Percentiles rank a stretch among this genome's conserved stretches.
Evolutionary conservation across 2,113 vertebrate genomes (phyloP).

Genomic region (Cinclus cinclus): DNA sequence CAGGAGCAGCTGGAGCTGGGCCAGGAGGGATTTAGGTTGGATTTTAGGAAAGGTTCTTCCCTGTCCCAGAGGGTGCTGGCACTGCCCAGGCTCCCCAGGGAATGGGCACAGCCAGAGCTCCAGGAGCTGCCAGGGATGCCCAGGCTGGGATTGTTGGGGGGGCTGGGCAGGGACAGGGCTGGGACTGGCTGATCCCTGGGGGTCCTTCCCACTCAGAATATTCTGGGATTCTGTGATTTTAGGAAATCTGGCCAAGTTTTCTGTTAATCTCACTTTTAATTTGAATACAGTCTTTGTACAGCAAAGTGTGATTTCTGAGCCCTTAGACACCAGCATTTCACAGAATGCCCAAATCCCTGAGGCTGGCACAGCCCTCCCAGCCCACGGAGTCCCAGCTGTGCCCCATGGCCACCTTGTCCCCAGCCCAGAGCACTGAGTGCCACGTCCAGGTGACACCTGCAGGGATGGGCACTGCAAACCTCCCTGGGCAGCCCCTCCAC

Average conservation of each 20-base stretch:
- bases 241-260: neutral
- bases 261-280: neutral
- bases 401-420: neutral
- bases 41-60: neutral
- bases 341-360: neutral
- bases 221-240: fast-evolving
- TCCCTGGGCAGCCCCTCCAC: neutral
- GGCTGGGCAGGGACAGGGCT: neutral
- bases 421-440: neutral
- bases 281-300: neutral
- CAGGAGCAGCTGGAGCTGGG: fast-evolving
- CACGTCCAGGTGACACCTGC: neutral
- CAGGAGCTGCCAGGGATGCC: neutral
- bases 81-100: neutral
- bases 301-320: neutral
- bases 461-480: neutral
- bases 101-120: neutral
- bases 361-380: neutral
- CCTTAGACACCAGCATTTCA: neutral
- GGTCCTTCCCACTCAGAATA: fast-evolving
- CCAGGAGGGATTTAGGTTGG: neutral
- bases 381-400: neutral
- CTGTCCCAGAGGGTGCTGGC: neutral
- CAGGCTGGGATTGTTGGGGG: neutral
- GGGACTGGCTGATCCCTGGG: fast-evolving